Base-by-base conservation (phyloP, 2,113 vertebrate genomes). In the Callipepla californica region DNA sequence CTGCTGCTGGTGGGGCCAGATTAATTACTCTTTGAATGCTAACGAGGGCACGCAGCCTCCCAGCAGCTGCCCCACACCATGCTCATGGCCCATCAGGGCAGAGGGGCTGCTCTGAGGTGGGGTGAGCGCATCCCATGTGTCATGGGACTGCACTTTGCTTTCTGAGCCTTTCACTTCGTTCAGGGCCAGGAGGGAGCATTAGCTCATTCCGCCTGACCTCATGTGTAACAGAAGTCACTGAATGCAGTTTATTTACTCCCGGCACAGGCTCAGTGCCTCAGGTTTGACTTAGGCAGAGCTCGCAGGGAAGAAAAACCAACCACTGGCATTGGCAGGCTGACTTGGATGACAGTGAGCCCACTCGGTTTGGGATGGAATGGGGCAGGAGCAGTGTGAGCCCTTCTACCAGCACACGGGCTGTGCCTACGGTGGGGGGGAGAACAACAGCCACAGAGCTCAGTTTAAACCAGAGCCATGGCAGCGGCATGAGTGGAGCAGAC, bases 191-290 rank as follows among this genome's bases (percentile, higher is more conserved):
- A 91, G 85, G 87, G 82, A 95, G 57, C 44, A 93, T 96, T 88
- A 95, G 85, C 83, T 94, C 93, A 95, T 88, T 77, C 68, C 67
- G n/a, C 47, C 91, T 95, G 93, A 95, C 80, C 73, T 95, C 94
- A 90, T 38, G 51, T 50, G 87, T 58, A 95, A 72, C 62, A 63
- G 58, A 80, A 92, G 65, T 59, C 47, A 78, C 38, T 32, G 40
- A 1, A 2, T 48, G 48, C 4, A 67, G 51, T 30, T 89, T 85
- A 80, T 88, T 74, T 93, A 86, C 73, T 87, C 48, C 66, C 10
- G 14, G 0, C 53, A 50, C 45, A 74, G 85, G 68, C n/a, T 65
- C 47, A 78, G 42, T 17, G 53, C 72, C 61, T 91, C 81, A 11
- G 22, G 53, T 68, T 72, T 80, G 44, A 88, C 44, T 86, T 74